Conservation (phyloP, 1,140 invertebrate species). For the Hormaphis cornu region DNA sequence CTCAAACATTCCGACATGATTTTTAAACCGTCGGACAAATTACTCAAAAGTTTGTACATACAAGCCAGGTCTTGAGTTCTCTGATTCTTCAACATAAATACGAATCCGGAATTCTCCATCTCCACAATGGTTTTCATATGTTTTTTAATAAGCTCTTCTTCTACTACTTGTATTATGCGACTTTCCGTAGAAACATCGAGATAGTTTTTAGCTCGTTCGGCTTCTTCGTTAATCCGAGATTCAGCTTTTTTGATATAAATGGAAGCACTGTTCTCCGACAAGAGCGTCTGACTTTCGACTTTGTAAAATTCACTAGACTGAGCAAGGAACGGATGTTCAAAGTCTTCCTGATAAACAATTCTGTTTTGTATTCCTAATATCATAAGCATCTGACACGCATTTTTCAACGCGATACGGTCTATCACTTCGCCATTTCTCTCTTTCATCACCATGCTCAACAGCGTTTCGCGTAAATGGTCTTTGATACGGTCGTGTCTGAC, state of each 20-base stretch:
- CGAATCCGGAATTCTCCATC: slow-evolving; percentile 99
- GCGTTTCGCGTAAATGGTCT: slow-evolving; percentile 85
- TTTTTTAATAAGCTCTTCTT: slow-evolving; percentile 94
- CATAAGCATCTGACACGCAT: slow-evolving; percentile 97
- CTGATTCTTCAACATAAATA: slow-evolving; percentile 96
- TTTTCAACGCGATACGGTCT: slow-evolving; percentile 92
- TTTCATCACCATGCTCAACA: slow-evolving; percentile 89
- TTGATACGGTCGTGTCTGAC: slow-evolving; percentile 87
- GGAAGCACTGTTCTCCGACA: slow-evolving; percentile 96
- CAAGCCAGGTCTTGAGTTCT: slow-evolving; percentile 93
- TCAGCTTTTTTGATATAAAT: slow-evolving; percentile 99
- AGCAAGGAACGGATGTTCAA: slow-evolving; percentile 92
- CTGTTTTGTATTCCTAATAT: slow-evolving; percentile 90
- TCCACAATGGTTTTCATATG: slow-evolving; percentile 99
- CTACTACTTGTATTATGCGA: slow-evolving; percentile 90
- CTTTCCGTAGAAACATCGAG: slow-evolving; percentile 93
- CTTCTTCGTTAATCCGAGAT: slow-evolving; percentile 94
- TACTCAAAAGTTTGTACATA: slow-evolving; percentile 93
- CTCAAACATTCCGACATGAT: slow-evolving; percentile 93
- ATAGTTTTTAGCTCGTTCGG: slow-evolving; percentile 94
- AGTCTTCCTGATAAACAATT: slow-evolving; percentile 96
- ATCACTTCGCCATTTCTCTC: slow-evolving; percentile 95
- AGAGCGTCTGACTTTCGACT: slow-evolving; percentile 96
- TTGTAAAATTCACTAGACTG: slow-evolving; percentile 98
- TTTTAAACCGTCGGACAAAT: slow-evolving; percentile 81